phyloP scores from a whole-genome alignment of 2,797 vertebrate species.

The Acanthurus lineatus region DNA sequence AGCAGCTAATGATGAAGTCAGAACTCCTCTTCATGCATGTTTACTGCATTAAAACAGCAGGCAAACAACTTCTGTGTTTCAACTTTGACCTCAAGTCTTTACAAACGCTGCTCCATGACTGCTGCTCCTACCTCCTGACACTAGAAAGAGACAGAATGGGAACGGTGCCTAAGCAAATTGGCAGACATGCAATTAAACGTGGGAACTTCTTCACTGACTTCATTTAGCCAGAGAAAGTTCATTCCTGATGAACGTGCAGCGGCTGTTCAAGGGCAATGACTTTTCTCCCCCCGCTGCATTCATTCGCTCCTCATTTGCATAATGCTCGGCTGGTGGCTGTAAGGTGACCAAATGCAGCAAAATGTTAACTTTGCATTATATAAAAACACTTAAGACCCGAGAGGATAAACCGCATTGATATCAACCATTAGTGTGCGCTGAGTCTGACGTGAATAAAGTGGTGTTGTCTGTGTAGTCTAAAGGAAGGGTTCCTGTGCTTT shows the following conservation, averaged over 20 bases:
- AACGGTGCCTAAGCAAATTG: slow-evolving; percentile 31
- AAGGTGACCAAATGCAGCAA: slow-evolving; percentile 62
- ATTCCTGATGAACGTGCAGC: slow-evolving; percentile 54
- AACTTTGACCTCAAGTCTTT: slow-evolving; percentile 29
- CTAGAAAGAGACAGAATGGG: slow-evolving; percentile 8
- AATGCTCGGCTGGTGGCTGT: slow-evolving; percentile 71
- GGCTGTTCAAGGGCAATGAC: slow-evolving; percentile 68
- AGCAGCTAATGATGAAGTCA: slow-evolving; percentile 27
- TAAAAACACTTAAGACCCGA: slow-evolving; percentile 49
- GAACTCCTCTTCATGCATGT: slow-evolving; percentile 23
- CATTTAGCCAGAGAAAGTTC: slow-evolving; percentile 58
- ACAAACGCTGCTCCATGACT: slow-evolving; percentile 7
- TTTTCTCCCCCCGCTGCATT: slow-evolving; percentile 54
- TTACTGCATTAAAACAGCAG: slow-evolving; percentile 37
- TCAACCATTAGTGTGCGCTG: slow-evolving; percentile 41
- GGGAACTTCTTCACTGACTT: slow-evolving; percentile 63
- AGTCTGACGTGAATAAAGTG: slow-evolving; percentile 54
- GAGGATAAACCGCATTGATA: slow-evolving; percentile 55
- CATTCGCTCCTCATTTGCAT: slow-evolving; percentile 74
- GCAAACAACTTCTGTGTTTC: slow-evolving; percentile 31
- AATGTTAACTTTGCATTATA: slow-evolving; percentile 60
- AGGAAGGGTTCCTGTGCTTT: slow-evolving; percentile 30
- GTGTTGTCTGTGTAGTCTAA: slow-evolving; percentile 33
- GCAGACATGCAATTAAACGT: slow-evolving; percentile 54
- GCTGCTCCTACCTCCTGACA: slow-evolving; percentile 29